phyloP scores from a whole-genome alignment of 2,113 vertebrate species.

The Marcusenius ussheri region DNA sequence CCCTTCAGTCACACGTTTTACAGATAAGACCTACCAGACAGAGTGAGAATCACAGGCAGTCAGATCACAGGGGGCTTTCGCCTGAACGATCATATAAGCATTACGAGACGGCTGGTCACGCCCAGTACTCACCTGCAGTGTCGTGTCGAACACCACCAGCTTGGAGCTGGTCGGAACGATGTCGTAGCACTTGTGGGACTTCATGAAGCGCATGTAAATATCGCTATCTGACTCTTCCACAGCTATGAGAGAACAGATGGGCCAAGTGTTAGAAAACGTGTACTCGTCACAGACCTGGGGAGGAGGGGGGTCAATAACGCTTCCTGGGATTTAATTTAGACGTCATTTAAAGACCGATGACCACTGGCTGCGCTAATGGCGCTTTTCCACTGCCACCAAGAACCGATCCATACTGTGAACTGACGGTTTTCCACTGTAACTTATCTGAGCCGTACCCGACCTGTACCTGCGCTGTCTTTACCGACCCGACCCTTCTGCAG shows the following conservation, averaged over 20 bases:
- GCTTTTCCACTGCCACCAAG: background rate
- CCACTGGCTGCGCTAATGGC: background rate
- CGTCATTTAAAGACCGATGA: background rate
- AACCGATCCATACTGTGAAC: background rate
- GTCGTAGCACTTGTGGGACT: constrained; percentile 95
- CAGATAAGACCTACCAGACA: background rate
- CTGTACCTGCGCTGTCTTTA: background rate
- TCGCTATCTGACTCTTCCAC: constrained; percentile 84
- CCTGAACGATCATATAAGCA: background rate
- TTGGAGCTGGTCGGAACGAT: constrained; percentile 96
- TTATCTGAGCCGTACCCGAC: background rate
- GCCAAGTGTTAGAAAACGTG: background rate
- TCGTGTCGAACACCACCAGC: constrained; percentile 95
- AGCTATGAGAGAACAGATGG: constrained; percentile 40
- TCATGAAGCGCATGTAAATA: constrained; percentile 98
- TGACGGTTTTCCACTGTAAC: background rate
- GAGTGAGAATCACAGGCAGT: background rate
- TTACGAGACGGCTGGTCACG: background rate
- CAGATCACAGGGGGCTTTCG: background rate
- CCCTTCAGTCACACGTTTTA: background rate
- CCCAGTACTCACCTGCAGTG: constrained; percentile 71
- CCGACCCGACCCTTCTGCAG: background rate
- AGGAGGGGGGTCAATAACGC: background rate
- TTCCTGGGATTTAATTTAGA: background rate
- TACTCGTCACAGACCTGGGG: background rate